phyloP scores from a whole-genome alignment of 2,888 invertebrate genomes.

The Agelastica alni region DNA sequence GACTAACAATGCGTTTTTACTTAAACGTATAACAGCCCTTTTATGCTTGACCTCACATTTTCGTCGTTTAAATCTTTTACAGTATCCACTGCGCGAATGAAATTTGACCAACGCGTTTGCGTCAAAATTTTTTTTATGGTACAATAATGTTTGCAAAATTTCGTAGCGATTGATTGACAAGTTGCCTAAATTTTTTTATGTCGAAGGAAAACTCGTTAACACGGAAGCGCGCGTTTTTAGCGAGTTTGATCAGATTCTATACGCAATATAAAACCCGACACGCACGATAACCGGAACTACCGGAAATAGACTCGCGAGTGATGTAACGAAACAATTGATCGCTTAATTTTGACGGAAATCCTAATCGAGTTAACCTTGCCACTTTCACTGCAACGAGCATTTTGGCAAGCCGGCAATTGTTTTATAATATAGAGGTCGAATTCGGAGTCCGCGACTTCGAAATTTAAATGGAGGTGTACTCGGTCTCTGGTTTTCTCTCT shows the following conservation, averaged over 20 bases:
- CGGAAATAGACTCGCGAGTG: slow-evolving; percentile 44
- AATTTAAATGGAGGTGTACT: slow-evolving; percentile 17
- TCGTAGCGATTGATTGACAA: too few relatives aligned
- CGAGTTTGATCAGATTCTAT: too few relatives aligned
- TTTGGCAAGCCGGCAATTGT: slow-evolving; percentile 43
- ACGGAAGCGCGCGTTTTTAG: too few relatives aligned
- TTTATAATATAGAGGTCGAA: slow-evolving; percentile 40
- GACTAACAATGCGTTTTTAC: slow-evolving; percentile 27
- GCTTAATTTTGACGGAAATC: slow-evolving; percentile 44
- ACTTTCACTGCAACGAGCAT: slow-evolving; percentile 43
- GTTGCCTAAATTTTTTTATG: too few relatives aligned
- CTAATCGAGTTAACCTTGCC: slow-evolving; percentile 45
- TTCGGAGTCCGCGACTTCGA: not conserved
- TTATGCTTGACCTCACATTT: not conserved
- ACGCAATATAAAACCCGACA: too few relatives aligned
- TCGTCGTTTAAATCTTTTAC: too few relatives aligned
- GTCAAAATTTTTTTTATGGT: too few relatives aligned
- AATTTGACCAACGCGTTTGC: too few relatives aligned
- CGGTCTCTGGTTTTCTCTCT: not conserved
- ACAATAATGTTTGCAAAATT: too few relatives aligned
- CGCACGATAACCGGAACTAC: slow-evolving; percentile 34
- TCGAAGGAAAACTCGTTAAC: too few relatives aligned
- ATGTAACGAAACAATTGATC: slow-evolving; percentile 45
- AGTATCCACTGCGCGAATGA: too few relatives aligned
- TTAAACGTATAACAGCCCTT: slow-evolving; percentile 1